Conservation (phyloP, 2,113 vertebrate species). For the Dromaius novaehollandiae region DNA sequence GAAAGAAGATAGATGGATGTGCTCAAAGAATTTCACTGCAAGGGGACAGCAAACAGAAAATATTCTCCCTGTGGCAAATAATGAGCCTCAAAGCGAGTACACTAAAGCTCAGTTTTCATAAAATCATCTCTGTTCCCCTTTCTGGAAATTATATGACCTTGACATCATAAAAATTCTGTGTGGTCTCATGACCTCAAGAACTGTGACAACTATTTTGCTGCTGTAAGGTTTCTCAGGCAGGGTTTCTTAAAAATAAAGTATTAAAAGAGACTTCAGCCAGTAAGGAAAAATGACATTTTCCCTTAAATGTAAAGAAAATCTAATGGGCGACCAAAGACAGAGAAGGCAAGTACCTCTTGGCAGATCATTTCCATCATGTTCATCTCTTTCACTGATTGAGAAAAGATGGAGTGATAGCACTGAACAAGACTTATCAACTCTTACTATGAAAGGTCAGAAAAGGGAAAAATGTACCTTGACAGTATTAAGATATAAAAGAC, state of each 20-base stretch:
- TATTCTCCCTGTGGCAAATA: background rate
- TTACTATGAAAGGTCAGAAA: background rate
- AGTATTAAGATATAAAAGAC: background rate
- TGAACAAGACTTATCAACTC: background rate
- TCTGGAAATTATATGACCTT: background rate
- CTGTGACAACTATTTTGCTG: background rate
- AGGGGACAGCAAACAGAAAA: background rate
- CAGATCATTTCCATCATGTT: background rate
- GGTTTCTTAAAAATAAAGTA: background rate
- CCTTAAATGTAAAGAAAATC: background rate
- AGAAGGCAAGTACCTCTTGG: background rate
- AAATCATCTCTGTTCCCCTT: background rate
- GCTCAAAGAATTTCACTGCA: background rate
- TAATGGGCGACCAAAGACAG: background rate
- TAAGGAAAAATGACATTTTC: background rate
- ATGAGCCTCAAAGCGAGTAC: background rate
- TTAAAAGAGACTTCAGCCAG: background rate
- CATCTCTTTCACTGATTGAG: background rate
- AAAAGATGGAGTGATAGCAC: background rate
- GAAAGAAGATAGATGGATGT: background rate
- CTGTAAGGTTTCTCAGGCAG: background rate
- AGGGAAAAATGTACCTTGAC: background rate
- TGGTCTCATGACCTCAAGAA: background rate
- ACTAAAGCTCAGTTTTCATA: background rate
- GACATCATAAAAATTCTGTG: background rate